These are phyloP conservation scores for Acrobasis repandana DNA, from an alignment of 2,888 invertebrate species.

Conservation along the genomic window DNA sequence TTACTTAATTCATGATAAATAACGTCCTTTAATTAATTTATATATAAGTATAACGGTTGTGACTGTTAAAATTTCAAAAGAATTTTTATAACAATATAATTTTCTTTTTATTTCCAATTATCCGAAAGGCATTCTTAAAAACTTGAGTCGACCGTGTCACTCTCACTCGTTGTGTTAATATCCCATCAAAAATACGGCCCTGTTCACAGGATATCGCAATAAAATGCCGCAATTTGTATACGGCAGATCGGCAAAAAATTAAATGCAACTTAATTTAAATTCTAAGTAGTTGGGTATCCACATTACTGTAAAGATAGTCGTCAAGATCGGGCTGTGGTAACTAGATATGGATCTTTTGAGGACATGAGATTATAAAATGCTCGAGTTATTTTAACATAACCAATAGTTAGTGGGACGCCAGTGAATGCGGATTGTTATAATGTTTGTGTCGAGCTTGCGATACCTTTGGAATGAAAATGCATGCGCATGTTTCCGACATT, in stretches of 20 bases:
- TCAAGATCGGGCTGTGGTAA: constrained; percentile 7
- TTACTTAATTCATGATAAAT: no score
- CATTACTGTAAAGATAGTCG: constrained; percentile 12
- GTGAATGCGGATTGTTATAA: constrained; percentile 53
- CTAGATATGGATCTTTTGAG: constrained; percentile 45
- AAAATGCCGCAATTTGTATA: constrained; percentile 15
- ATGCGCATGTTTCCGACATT: constrained; percentile 13
- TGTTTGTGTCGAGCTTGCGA: constrained; percentile 52
- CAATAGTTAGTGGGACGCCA: constrained; percentile 64
- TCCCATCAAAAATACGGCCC: constrained; percentile 15
- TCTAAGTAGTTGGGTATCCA: constrained; percentile 17
- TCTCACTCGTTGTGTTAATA: constrained; percentile 17
- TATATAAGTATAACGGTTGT: not conserved
- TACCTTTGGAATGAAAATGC: constrained; percentile 55
- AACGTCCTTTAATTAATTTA: not conserved
- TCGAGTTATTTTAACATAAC: constrained; percentile 48
- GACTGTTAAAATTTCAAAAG: not conserved
- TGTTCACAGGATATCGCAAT: not conserved
- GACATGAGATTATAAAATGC: constrained; percentile 43
- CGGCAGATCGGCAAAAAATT: constrained; percentile 19
- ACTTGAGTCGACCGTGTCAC: constrained; percentile 2
- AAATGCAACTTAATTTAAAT: constrained; percentile 21
- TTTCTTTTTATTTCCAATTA: not conserved
- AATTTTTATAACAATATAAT: not conserved
- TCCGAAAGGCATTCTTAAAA: not conserved